Evolutionary conservation across 2,113 vertebrate species (phyloP).

Genomic region (Esox niger): DNA sequence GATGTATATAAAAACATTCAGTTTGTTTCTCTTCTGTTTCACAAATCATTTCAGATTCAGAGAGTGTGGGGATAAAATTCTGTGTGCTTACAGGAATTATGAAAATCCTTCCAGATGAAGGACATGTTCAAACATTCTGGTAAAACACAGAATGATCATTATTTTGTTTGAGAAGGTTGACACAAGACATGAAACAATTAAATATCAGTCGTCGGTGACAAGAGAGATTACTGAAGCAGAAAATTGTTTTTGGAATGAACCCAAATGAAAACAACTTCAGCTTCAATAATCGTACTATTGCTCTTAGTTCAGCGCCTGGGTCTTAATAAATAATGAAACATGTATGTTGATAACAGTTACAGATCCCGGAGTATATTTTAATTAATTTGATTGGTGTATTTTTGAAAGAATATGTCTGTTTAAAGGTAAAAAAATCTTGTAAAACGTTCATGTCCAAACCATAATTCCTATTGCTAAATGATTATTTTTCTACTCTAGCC

Average conservation of each 20-base stretch:
- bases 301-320: too few species aligned
- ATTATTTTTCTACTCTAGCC: too few species aligned
- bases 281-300: too few species aligned
- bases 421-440: too few species aligned
- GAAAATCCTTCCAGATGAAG: conserved; percentile 30
- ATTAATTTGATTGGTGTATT: too few species aligned
- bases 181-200: conserved; percentile 59
- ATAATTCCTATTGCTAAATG: too few species aligned
- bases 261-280: conserved; percentile 48
- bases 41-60: conserved; percentile 25
- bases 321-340: too few species aligned
- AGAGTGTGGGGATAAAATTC: neutral
- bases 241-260: conserved; percentile 61
- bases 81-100: conserved; percentile 21
- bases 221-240: conserved; percentile 51
- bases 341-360: too few species aligned
- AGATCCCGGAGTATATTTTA: too few species aligned
- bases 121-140: conserved; percentile 27
- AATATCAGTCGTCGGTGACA: conserved; percentile 17
- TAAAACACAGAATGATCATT: conserved; percentile 28
- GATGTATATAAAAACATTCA: neutral
- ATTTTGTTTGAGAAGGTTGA: conserved; percentile 45
- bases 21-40: neutral
- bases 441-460: too few species aligned
- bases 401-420: too few species aligned